Evolutionary conservation across 2,113 vertebrate genomes (phyloP).

Genomic region (Mormyrus lacerda): DNA sequence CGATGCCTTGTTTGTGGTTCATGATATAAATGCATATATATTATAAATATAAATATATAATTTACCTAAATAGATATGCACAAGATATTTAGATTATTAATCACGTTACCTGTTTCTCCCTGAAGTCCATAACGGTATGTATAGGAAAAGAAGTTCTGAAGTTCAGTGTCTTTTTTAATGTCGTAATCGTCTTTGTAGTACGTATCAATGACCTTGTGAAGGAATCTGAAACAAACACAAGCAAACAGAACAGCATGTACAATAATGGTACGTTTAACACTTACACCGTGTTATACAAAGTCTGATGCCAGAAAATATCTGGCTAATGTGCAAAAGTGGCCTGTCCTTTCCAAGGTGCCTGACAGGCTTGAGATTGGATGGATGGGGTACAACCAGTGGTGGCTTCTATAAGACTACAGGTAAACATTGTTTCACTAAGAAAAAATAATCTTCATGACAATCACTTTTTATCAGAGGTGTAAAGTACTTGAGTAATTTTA

Average conservation of each 20-base stretch:
- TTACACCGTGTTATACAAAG: neutral
- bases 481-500: too few relatives aligned
- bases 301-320: neutral
- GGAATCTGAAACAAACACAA: slow-evolving; percentile 17
- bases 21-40: neutral
- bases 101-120: neutral
- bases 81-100: neutral
- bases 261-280: neutral
- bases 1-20: neutral
- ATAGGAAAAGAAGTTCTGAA: slow-evolving; percentile 22
- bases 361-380: too few relatives aligned
- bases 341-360: neutral
- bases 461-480: too few relatives aligned
- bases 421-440: too few relatives aligned
- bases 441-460: too few relatives aligned
- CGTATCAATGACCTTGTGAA: neutral
- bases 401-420: too few relatives aligned
- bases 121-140: slow-evolving; percentile 27
- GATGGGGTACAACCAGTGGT: too few relatives aligned
- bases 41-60: neutral
- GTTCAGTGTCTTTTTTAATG: neutral
- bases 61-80: neutral
- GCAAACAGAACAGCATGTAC: neutral
- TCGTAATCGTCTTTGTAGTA: neutral
- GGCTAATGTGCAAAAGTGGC: neutral